phyloP scores from a whole-genome alignment of 1,140 invertebrate species.

The Brachionus calyciflorus region DNA sequence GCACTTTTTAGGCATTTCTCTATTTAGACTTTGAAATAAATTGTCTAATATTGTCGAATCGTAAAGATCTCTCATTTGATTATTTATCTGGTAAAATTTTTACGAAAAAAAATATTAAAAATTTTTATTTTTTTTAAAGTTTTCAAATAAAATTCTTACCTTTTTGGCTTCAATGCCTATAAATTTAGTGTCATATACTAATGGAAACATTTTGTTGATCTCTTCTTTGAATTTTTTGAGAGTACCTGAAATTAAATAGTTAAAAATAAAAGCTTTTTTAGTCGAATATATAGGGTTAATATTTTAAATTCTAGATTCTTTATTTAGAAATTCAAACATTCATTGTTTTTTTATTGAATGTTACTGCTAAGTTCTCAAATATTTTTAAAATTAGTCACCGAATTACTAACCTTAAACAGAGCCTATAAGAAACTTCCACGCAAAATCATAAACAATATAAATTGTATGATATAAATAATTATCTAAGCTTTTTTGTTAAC shows the following conservation, averaged over 20 bases:
- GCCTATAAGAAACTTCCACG: no score
- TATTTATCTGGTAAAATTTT: conserved; percentile 6
- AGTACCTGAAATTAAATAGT: conserved; percentile 58
- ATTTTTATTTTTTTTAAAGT: background rate
- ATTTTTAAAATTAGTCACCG: no score
- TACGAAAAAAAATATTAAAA: background rate
- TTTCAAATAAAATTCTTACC: conserved; percentile 49
- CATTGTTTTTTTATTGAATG: no score
- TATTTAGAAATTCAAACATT: no score
- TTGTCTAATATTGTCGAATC: conserved; percentile 20
- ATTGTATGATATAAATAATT: no score
- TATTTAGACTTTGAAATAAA: background rate
- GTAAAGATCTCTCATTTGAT: conserved; percentile 33
- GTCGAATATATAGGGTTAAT: no score
- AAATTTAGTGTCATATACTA: conserved; percentile 71
- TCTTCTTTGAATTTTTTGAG: conserved; percentile 69
- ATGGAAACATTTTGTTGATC: conserved; percentile 67
- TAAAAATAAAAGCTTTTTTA: no score
- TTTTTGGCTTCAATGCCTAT: conserved; percentile 63
- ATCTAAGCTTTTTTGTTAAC: no score
- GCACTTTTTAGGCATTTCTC: conserved; percentile 16
- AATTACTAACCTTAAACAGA: no score
- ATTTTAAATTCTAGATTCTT: no score
- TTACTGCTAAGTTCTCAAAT: no score
- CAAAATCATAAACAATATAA: no score